Evolutionary conservation across 2,888 invertebrate genomes (phyloP), one percentile per base, ranked within the genome.

Genomic region (Eupelmus urozonus): DNA sequence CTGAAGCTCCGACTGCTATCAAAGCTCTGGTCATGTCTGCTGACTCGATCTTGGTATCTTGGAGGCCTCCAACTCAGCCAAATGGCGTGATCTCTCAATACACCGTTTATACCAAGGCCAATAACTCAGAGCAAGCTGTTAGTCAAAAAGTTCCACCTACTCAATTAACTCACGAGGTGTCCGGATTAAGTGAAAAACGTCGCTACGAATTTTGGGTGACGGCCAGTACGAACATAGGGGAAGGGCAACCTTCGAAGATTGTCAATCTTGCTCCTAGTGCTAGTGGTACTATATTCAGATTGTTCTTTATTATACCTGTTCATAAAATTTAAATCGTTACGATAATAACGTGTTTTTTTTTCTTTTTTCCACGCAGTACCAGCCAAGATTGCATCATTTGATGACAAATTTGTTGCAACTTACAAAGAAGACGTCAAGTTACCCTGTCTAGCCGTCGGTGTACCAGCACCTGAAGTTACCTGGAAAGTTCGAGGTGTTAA

Each of bases 141-240:
- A 94, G 94, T 67, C 95, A 95, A 84, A 95, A 95, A 91, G 94
- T 94, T 83, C 94, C 95, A 51, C 95, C 96, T 20, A 94, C 95
- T 82, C 95, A 96, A 91, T 94, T 97, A 88, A 97, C 95, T 86
- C 96, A 95, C 88, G 96, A 97, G 86, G 96, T 97, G 16, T 94
- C 94, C 29, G 95, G 95, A 82, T 90, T 98, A 84, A 95, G 95
- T 84, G 93, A 93, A 87, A 94, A 95, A 82, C 93, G 95, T 81
- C 94, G 96, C 76, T 97, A 97, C 87, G 96, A 97, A 90, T 98
- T 98, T 91, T 97, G 97, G 95, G 97, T 98, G 0, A 97, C 97
- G 3, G 98, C 97, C 53, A 96, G 96, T 80, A 98, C 98, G 0
- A 95, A 95, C 83, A 97, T 97, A 87, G 98, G 98, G 0, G 97